Evolutionary conservation across 1,140 invertebrate genomes (phyloP).

Genomic region (Nephila pilipes): DNA sequence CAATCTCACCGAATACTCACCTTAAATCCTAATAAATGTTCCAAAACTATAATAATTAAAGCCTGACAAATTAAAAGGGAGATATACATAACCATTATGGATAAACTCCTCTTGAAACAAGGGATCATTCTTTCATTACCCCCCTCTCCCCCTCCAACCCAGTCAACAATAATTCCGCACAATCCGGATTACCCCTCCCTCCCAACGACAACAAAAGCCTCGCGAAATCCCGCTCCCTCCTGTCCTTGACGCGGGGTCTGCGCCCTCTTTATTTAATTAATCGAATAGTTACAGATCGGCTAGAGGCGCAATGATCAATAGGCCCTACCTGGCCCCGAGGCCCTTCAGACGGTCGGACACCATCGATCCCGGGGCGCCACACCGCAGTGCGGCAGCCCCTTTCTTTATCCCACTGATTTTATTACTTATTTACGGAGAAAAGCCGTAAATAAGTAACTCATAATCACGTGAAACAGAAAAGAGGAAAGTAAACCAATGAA

Average conservation of each 20-base stretch:
- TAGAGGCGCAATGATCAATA: background rate
- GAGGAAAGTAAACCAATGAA: background rate
- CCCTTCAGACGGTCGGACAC: background rate
- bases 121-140: too few species aligned
- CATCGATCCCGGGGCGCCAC: background rate
- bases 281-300: background rate
- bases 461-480: background rate
- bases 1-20: too few species aligned
- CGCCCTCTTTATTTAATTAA: background rate
- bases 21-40: too few species aligned
- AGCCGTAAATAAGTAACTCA: background rate
- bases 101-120: too few species aligned
- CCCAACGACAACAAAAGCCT: background rate
- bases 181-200: too few species aligned
- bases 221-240: background rate
- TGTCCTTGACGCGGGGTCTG: background rate
- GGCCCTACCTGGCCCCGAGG: background rate
- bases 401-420: background rate
- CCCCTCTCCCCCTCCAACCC: too few species aligned
- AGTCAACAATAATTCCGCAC: too few species aligned
- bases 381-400: conserved; percentile 13
- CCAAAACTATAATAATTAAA: too few species aligned
- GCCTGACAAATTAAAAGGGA: too few species aligned
- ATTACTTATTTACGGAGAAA: background rate
- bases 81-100: too few species aligned